Evolutionary conservation across 2,888 invertebrate genomes (phyloP), one percentile per base, ranked within the genome.

Genomic region (Asteroscopus sphinx): DNA sequence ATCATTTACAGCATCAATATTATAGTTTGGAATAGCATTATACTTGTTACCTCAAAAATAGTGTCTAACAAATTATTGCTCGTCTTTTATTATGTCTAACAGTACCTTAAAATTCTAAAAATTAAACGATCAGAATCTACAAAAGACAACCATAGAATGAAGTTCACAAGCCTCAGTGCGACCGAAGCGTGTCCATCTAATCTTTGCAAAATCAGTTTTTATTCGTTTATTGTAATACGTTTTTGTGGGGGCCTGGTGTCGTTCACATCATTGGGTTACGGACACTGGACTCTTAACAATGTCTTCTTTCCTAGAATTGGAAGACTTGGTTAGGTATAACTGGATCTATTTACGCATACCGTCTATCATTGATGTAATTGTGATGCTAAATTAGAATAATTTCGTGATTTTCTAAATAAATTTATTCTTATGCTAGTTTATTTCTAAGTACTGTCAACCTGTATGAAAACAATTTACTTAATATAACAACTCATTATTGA

Each of bases 151-250:
- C 8, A 17, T 30, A 60, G 33, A 61, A 44, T 39, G 12, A 26
- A 30, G 28, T 55, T 55, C 41, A 7, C 63, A 53, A 54, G 42
- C 13, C 33, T 25, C 68, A 51, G 59, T 62, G 69, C 74, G 74
- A 83, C 68, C 83, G 80, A 71, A 89, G 80, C 89, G 85, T 86
- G 71, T 77, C 84, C 63, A 66, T 56, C 42, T 87, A 83, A 90
- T 90, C 88, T 88, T 79, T 51, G 77, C 80, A 77, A 86, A 88
- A 89, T 88, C 87, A 75, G 83, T 84, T 86, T 82, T 85, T 82
- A 81, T 79, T 78, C 79, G 76, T 82, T 84, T 86, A 65, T 62
- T 78, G 76, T 79, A 79, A 70, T 74, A 64, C 68, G 80, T 90
- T 90, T 91, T 91, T 90, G 82, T 80, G 69, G 64, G 45, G 57